phyloP scores from a whole-genome alignment of 2,113 vertebrate genomes.

The Bombycilla garrulus region DNA sequence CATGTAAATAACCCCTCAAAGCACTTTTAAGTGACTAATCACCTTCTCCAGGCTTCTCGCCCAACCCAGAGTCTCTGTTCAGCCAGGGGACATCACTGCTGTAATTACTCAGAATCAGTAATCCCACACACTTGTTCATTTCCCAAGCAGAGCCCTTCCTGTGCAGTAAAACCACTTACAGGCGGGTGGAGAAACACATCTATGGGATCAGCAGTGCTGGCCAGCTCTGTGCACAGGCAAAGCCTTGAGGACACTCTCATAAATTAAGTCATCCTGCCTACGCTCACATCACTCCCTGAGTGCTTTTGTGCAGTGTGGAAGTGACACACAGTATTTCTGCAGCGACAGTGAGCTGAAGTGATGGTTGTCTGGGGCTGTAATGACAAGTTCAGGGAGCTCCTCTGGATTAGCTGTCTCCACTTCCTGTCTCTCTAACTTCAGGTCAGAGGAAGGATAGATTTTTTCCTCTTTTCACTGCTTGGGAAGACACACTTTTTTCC shows the following conservation, averaged over 20 bases:
- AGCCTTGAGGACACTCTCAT: neutral
- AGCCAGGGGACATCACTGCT: neutral
- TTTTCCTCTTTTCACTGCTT: neutral
- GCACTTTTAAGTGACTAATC: neutral
- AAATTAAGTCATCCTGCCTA: neutral
- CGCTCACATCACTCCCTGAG: neutral
- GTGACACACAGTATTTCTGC: neutral
- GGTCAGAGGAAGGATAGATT: neutral
- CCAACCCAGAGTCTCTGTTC: neutral
- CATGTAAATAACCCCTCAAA: neutral
- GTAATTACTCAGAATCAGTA: neutral
- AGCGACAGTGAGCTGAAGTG: constrained; percentile 3
- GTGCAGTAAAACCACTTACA: neutral
- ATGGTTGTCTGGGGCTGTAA: neutral
- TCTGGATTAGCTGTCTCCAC: neutral
- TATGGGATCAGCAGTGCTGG: fast-evolving
- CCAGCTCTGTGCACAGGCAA: neutral
- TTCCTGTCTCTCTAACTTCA: neutral
- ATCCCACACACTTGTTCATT: fast-evolving
- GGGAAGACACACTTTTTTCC: neutral
- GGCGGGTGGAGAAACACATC: neutral
- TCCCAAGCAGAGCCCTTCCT: neutral
- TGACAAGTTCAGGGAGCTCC: neutral
- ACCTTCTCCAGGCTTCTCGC: neutral
- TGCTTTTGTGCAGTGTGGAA: neutral